phyloP scores from a whole-genome alignment of 2,888 invertebrate genomes.

The Epicampocera succincta region DNA sequence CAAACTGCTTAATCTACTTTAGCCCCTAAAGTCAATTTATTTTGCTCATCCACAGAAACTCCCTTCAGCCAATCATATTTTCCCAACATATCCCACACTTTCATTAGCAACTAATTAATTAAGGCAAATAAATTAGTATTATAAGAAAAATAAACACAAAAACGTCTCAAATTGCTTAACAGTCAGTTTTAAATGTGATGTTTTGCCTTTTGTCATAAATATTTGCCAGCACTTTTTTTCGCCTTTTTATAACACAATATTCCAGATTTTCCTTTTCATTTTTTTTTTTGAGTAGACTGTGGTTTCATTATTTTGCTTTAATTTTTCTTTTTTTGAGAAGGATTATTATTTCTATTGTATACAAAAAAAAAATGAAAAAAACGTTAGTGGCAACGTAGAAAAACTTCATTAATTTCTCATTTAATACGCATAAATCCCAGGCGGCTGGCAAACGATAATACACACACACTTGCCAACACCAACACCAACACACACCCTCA shows the following conservation, averaged over 20 bases:
- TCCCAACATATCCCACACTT: neutral
- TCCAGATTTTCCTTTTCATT: neutral
- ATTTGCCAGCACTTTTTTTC: neutral
- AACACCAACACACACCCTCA: neutral
- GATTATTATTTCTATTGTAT: constrained; percentile 68
- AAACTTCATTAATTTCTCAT: constrained; percentile 69
- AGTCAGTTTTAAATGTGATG: constrained; percentile 20
- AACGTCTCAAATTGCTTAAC: constrained; percentile 44
- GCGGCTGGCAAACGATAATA: constrained; percentile 65
- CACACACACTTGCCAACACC: constrained; percentile 18
- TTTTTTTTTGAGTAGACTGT: constrained; percentile 25
- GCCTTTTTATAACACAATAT: neutral
- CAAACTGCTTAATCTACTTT: constrained; percentile 12
- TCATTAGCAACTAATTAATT: constrained; percentile 49
- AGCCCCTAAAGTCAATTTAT: constrained; percentile 35
- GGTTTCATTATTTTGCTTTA: constrained; percentile 39
- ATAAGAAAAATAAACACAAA: constrained; percentile 15
- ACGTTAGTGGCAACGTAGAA: constrained; percentile 35
- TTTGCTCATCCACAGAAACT: constrained; percentile 29
- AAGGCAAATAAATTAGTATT: constrained; percentile 40
- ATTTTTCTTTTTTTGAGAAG: constrained; percentile 55
- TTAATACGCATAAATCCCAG: constrained; percentile 69
- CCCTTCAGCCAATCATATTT: constrained; percentile 18
- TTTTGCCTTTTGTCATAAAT: neutral
- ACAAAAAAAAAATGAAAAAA: constrained; percentile 22